Percentiles rank a stretch among this genome's conserved stretches.
Conservation (phyloP, 2,797 vertebrate genomes). For the Pseudopleuronectes americanus region DNA sequence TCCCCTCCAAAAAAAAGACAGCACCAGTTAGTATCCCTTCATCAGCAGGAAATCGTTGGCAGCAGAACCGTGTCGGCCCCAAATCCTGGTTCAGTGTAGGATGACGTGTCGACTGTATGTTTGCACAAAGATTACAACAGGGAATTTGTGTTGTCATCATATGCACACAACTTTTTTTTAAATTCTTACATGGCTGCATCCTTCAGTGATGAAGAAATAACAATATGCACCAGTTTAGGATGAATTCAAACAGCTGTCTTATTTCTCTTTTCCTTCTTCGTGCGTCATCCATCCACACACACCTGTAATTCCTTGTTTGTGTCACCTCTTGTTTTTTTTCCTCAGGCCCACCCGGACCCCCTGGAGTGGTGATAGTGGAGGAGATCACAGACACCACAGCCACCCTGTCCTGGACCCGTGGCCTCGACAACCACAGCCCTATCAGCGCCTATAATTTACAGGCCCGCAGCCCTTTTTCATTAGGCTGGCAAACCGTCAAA, state of each 20-base stretch:
- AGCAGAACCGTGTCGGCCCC: constrained; percentile 47
- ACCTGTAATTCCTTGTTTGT: constrained; percentile 36
- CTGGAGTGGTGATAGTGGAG: constrained; percentile 96
- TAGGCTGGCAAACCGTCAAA: constrained; percentile 97
- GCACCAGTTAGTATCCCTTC: constrained; percentile 30
- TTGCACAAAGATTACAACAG: constrained; percentile 48
- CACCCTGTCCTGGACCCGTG: constrained; percentile 94
- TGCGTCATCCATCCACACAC: constrained; percentile 14
- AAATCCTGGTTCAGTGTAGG: constrained; percentile 47
- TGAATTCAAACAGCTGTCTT: constrained; percentile 7
- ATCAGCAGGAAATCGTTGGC: constrained; percentile 62
- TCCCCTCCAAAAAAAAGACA: constrained; percentile 24
- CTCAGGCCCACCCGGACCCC: constrained; percentile 94
- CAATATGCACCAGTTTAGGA: constrained; percentile 13
- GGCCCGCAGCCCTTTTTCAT: constrained; percentile 96
- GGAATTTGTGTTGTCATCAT: constrained; percentile 38
- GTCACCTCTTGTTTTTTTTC: constrained; percentile 15
- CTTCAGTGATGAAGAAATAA: constrained; percentile 43
- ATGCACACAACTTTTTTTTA: constrained; percentile 16
- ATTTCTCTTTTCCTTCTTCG: too few relatives aligned
- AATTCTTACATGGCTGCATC: constrained; percentile 38
- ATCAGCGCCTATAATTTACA: constrained; percentile 94
- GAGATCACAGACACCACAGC: constrained; percentile 95
- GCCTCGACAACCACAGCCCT: constrained; percentile 96
- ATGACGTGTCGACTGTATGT: constrained; percentile 46